Base-by-base conservation (phyloP, 2,888 invertebrate genomes). In the Pharmacophagus antenor region DNA sequence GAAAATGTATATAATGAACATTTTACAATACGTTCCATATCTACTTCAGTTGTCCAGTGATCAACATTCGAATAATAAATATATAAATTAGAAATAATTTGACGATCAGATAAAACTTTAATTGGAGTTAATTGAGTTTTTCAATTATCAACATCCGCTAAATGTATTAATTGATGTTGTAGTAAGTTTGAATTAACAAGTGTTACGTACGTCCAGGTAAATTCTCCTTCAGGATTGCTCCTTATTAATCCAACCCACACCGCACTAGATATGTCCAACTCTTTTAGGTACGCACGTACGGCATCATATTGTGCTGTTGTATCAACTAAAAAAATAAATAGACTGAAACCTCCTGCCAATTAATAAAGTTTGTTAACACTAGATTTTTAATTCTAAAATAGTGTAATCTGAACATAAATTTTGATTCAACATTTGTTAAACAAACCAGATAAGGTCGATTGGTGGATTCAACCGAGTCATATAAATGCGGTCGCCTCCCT, bases 221-320 rank as follows among this genome's bases (percentile, higher is more conserved):
- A 95, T 65, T 93, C 93, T 59, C 94, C 93, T 68, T 94, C 94
- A 59, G 94, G 93, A 71, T 93, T 93, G 71, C 93, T 93, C 70
- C 94, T 93, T 72, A 95, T 95, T 66, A 95, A 91, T 62, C 95
- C 95, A 70, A 95, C 95, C 95, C 95, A 95, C 63, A 95, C 94
- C 56, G 94, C 94, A 76, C 94, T 94, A 46, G 93, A 92, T 63
- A 95, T 94, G 77, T 95, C 95, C 83, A 95, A 81, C 79, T 95
- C 95, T 79, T 95, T 95, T 65, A 95, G 91, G 76, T 95, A 95
- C 25, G 95, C 94, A 65, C 95, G 91, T 56, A 95, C 94, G 44
- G 95, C 95, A 76, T 95, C 95, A 76, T 94, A 95, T 84, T 95
- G 95, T 44, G 93, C 94, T 63, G 94, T 94, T 62, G 94, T 94